Conservation (phyloP, 2,888 invertebrate species). For the Congeria kusceri region DNA sequence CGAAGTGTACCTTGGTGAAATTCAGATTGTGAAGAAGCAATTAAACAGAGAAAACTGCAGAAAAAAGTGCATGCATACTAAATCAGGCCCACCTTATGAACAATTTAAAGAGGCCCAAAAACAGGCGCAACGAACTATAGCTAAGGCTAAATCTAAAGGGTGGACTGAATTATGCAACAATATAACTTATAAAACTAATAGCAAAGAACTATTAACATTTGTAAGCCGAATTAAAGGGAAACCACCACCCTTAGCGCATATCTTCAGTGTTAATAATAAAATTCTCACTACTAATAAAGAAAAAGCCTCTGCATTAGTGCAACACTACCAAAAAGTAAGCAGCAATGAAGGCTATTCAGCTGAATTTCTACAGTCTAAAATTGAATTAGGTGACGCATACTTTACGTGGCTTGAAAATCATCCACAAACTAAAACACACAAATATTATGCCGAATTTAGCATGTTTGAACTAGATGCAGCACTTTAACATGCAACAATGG, state of each 20-base stretch:
- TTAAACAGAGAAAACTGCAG: background rate
- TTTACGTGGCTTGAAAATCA: background rate
- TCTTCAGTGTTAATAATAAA: background rate
- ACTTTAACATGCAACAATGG: constrained; percentile 1
- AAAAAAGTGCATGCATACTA: too few species aligned
- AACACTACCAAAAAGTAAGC: background rate
- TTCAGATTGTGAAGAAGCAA: background rate
- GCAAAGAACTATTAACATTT: background rate
- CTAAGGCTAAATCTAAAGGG: background rate
- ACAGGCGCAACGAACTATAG: background rate
- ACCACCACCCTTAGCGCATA: background rate
- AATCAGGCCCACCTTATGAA: too few species aligned
- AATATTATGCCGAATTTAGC: background rate
- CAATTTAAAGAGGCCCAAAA: too few species aligned
- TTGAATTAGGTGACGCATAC: background rate
- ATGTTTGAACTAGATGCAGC: constrained; percentile 4
- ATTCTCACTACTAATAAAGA: background rate
- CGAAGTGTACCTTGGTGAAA: background rate
- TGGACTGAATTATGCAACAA: background rate
- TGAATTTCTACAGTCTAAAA: background rate
- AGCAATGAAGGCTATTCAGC: background rate
- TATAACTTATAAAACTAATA: background rate
- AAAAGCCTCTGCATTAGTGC: constrained; percentile 6
- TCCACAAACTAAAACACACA: too few species aligned
- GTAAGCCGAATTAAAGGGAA: background rate